Conservation (phyloP, 2,888 invertebrate genomes). For the Parnassius smintheus region DNA sequence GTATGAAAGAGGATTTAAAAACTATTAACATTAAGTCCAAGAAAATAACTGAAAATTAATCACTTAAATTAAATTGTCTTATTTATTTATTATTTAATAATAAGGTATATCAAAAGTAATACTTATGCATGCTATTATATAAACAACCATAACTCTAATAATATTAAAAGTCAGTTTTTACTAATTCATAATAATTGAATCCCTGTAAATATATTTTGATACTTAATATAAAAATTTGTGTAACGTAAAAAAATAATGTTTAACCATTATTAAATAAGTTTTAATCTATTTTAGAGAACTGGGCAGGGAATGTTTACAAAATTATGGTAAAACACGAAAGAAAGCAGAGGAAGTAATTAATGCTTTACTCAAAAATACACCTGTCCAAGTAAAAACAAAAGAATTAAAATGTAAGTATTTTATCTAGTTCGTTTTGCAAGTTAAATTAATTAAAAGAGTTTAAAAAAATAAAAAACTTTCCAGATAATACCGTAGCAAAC, state of each 20-base stretch:
- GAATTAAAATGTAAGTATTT: constrained; percentile 14
- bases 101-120: too few species aligned
- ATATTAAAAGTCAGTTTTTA: too few species aligned
- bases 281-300: constrained; percentile 21
- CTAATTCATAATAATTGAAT: too few species aligned
- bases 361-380: constrained; percentile 8
- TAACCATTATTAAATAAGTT: neutral
- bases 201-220: too few species aligned
- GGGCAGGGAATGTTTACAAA: constrained; percentile 12
- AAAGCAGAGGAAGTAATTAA: constrained; percentile 2
- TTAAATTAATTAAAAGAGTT: neutral
- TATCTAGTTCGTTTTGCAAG: constrained; percentile 4
- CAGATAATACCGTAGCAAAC: neutral
- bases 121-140: too few species aligned
- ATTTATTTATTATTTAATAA: too few species aligned
- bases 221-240: too few species aligned
- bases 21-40: neutral
- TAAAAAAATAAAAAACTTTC: neutral
- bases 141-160: too few species aligned
- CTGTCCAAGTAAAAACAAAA: constrained; percentile 5
- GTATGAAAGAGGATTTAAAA: constrained; percentile 36
- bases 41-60: neutral
- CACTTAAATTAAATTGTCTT: neutral
- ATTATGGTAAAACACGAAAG: neutral
- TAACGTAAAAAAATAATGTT: neutral